Percentiles rank a stretch among this genome's conserved stretches.
phyloP scores from a whole-genome alignment of 2,888 invertebrate genomes.

The Crocallis elinguaria region DNA sequence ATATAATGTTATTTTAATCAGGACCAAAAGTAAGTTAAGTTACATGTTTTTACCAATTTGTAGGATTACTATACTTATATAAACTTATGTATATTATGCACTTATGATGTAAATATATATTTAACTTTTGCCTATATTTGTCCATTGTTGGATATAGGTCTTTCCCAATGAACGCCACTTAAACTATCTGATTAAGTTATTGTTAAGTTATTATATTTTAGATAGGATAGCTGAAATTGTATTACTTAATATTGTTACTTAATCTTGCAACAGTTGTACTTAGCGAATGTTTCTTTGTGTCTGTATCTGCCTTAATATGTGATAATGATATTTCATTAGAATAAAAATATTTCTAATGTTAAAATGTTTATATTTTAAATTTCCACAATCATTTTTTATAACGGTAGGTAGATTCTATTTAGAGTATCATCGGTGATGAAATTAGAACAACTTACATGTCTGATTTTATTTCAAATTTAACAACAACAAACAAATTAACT shows the following conservation, averaged over 20 bases:
- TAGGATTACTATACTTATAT: too few species aligned
- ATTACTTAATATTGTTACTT: not conserved
- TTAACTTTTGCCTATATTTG: not conserved
- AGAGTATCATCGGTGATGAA: too few species aligned
- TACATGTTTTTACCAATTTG: not conserved
- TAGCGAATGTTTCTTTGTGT: slow-evolving; percentile 4
- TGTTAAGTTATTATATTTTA: too few species aligned
- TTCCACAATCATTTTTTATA: not conserved
- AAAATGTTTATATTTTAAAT: not conserved
- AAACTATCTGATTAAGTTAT: not conserved
- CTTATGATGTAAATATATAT: not conserved
- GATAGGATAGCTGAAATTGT: too few species aligned
- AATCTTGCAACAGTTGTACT: not conserved
- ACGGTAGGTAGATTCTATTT: too few species aligned
- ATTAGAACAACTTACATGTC: too few species aligned
- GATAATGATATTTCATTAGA: slow-evolving; percentile 2
- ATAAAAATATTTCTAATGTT: not conserved
- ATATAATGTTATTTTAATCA: not conserved
- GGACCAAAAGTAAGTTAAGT: slow-evolving; percentile 7
- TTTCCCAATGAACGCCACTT: not conserved
- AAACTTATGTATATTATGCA: not conserved
- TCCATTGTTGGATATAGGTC: too few species aligned
- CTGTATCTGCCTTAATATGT: slow-evolving; percentile 13
- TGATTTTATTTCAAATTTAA: too few species aligned
- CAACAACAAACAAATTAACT: too few species aligned